Evolutionary conservation across 2,113 vertebrate genomes (phyloP).

Genomic region (Chloebia gouldiae): DNA sequence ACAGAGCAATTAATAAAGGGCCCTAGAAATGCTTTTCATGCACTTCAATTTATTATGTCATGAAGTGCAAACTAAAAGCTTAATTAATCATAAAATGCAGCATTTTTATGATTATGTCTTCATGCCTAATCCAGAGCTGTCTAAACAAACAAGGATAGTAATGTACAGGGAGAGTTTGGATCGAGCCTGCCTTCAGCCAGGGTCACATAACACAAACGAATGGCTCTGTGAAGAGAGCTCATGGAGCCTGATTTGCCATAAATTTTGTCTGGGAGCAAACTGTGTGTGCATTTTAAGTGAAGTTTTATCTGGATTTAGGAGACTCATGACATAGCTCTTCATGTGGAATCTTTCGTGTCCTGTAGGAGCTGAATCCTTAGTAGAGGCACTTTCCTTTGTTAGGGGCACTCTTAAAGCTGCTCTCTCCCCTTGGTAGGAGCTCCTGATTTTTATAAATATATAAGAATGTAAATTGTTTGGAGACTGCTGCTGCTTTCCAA

Average conservation of each 20-base stretch:
- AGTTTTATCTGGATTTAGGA: background rate
- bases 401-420: background rate
- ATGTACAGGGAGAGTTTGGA: background rate
- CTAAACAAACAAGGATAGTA: background rate
- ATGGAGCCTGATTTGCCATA: rapidly evolving
- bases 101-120: constrained; percentile 40
- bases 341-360: background rate
- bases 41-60: constrained; percentile 23
- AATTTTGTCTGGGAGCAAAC: background rate
- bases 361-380: background rate
- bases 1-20: constrained; percentile 7
- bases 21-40: background rate
- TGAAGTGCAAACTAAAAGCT: background rate
- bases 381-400: background rate
- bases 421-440: rapidly evolving
- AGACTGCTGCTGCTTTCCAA: background rate
- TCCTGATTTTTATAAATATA: background rate
- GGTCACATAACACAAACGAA: background rate
- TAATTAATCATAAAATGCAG: constrained; percentile 31
- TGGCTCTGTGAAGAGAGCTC: background rate
- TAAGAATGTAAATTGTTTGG: background rate
- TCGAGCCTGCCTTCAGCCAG: background rate
- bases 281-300: background rate
- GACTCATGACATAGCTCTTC: background rate
- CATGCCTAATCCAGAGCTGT: background rate